phyloP scores from a whole-genome alignment of 2,888 invertebrate species.

The Eilema sororculum region DNA sequence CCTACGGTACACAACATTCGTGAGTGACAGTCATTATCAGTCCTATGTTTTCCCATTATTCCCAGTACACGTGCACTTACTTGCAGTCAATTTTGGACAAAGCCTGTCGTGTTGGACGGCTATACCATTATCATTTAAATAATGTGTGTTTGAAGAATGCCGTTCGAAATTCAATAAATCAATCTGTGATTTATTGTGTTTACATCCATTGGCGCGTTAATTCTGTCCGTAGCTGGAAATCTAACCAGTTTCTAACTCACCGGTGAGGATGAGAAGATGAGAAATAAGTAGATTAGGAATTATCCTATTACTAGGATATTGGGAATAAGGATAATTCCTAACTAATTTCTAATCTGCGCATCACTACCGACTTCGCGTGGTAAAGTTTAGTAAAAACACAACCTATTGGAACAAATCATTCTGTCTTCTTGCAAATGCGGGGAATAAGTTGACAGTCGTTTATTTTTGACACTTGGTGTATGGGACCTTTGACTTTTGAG shows the following conservation, averaged over 20 bases:
- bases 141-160: conserved; percentile 6
- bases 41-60: conserved; percentile 39
- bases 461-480: too few species aligned
- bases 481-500: too few species aligned
- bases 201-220: not conserved
- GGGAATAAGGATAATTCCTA: too few species aligned
- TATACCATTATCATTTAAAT: not conserved
- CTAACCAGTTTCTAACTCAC: not conserved
- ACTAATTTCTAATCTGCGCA: too few species aligned
- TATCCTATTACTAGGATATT: too few species aligned
- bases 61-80: conserved; percentile 18
- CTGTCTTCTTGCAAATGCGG: too few species aligned
- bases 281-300: too few species aligned
- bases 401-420: too few species aligned
- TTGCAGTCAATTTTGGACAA: not conserved
- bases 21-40: conserved; percentile 47
- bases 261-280: too few species aligned
- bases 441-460: too few species aligned
- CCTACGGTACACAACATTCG: conserved; percentile 38
- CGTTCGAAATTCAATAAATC: not conserved
- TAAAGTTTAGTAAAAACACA: too few species aligned
- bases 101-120: conserved; percentile 6
- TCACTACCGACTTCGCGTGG: too few species aligned
- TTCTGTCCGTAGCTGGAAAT: not conserved
- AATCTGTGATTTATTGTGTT: not conserved